phyloP scores from a whole-genome alignment of 2,888 invertebrate genomes.

The Eupithecia insigniata region DNA sequence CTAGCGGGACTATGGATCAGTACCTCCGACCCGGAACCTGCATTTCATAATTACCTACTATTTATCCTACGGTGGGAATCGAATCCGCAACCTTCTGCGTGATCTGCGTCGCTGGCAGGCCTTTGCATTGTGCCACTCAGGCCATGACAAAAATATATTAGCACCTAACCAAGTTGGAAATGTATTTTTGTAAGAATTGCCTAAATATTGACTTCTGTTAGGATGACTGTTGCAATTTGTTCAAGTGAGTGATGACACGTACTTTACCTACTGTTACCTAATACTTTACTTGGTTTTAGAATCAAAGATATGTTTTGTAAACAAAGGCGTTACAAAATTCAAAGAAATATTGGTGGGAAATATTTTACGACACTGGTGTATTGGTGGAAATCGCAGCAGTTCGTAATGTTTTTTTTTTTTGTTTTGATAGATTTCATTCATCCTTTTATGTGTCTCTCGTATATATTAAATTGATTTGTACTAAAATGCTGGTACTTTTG shows the following conservation, averaged over 20 bases:
- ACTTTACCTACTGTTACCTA: background rate
- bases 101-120: background rate
- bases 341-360: background rate
- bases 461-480: no score
- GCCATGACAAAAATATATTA: background rate
- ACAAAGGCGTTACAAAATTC: background rate
- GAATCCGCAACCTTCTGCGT: background rate
- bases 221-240: slow-evolving; percentile 4
- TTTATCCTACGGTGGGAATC: background rate
- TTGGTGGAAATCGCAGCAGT: no score
- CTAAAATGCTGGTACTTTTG: no score
- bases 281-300: background rate
- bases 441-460: no score
- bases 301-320: background rate
- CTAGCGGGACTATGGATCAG: no score
- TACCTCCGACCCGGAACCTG: no score
- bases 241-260: background rate
- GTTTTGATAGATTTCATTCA: no score
- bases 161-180: background rate
- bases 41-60: no score
- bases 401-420: no score
- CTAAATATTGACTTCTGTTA: background rate
- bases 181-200: background rate
- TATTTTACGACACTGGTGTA: no score
- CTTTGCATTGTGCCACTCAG: background rate